These are phyloP conservation scores for Corbicula japonica DNA, from an alignment of 2,888 invertebrate species.

Conservation along the genomic window DNA sequence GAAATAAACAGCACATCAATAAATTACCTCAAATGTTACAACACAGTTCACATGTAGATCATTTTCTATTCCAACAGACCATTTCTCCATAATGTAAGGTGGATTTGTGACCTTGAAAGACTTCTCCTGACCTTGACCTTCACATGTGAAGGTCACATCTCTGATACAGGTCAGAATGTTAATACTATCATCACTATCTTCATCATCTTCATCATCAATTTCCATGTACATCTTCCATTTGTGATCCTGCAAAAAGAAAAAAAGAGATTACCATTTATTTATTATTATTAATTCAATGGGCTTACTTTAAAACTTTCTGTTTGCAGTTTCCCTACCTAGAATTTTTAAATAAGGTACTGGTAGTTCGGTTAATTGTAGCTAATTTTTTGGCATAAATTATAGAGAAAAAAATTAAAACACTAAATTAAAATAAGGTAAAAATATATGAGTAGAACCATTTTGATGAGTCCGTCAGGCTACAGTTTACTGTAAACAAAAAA, in stretches of 20 bases:
- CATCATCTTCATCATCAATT: conserved; percentile 81
- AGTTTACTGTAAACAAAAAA: no score
- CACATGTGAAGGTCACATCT: conserved; percentile 82
- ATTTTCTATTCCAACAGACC: conserved; percentile 81
- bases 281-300: neutral
- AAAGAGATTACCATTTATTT: neutral
- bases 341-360: no score
- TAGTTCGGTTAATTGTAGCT: no score
- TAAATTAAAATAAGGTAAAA: no score
- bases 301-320: neutral
- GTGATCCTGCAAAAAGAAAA: conserved; percentile 72
- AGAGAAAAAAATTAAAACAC: no score
- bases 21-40: conserved; percentile 84
- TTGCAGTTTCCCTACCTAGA: no score
- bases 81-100: conserved; percentile 86
- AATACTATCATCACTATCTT: conserved; percentile 65
- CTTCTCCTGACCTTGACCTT: conserved; percentile 57
- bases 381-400: no score
- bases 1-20: no score
- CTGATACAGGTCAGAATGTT: conserved; percentile 83
- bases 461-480: no score
- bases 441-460: no score
- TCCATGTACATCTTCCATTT: conserved; percentile 87
- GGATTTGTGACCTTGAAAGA: conserved; percentile 81
- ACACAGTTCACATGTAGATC: conserved; percentile 84